These are phyloP conservation scores for Cardiocondyla obscurior DNA, from an alignment of 1,140 invertebrate species.

Conservation along the genomic window DNA sequence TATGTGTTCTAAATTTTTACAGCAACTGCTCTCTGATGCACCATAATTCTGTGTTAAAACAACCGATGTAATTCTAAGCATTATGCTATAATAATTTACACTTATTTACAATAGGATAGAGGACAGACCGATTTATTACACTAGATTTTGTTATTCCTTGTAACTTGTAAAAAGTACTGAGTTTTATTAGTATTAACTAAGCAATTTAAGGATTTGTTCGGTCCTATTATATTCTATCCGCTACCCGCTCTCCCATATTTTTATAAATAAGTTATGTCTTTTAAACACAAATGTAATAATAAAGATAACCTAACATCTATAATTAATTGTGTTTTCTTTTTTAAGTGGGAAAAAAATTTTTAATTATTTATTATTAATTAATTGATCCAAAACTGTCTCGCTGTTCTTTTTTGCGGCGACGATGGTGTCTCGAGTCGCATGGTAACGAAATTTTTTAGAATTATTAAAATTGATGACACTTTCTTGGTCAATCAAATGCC, in stretches of 20 bases:
- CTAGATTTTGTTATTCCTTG: constrained; percentile 83
- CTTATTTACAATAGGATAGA: constrained; percentile 51
- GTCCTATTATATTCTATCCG: constrained; percentile 75
- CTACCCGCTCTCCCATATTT: constrained; percentile 72
- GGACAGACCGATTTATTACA: constrained; percentile 75
- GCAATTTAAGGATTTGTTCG: constrained; percentile 80
- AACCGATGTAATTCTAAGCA: constrained; percentile 30
- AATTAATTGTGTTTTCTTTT: constrained; percentile 10
- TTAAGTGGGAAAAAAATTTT: no score
- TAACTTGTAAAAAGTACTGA: constrained; percentile 84
- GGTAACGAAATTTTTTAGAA: no score
- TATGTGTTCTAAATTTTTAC: constrained; percentile 67
- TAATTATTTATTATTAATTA: no score
- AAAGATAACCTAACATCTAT: constrained; percentile 83
- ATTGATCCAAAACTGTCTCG: no score
- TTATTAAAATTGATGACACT: no score
- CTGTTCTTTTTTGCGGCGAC: no score
- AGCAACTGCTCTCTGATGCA: constrained; percentile 71
- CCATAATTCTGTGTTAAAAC: constrained; percentile 77
- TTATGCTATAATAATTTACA: constrained; percentile 45
- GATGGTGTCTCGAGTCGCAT: no score
- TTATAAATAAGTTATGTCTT: constrained; percentile 83
- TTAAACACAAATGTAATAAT: constrained; percentile 83
- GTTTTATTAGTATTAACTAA: constrained; percentile 83
- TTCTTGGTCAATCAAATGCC: no score